Base-by-base conservation (phyloP, 2,888 invertebrate species). In the Phaonia tiefii region DNA sequence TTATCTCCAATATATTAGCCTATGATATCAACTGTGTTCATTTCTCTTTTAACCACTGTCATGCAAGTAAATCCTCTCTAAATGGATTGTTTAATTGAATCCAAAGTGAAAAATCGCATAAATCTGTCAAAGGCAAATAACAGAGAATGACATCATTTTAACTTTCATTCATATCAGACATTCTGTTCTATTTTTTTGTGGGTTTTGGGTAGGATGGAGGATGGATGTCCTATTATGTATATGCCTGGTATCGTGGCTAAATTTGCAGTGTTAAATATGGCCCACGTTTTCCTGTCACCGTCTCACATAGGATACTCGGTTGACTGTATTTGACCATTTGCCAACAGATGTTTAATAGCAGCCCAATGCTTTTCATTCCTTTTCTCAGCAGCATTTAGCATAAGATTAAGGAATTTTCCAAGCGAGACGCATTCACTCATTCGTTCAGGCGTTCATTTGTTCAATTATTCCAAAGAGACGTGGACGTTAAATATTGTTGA, bases 211-310 rank as follows among this genome's bases (percentile, higher is more conserved):
- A 20, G 51, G 5, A 4, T 10, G 51, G 22, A 2, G 22, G 8
- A 20, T 51, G 56, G 39, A 22, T 42, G 22, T 17, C 42, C 42
- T 31, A 63, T 63, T 42, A 1, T 63, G 42, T 60, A 39, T 60
- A 26, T 17, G 8, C 22, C 25, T 25, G n/a, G 11, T 44, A 25
- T 56, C 56, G 31, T 31, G 5, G 11, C 54, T 31, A 3, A 31
- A 5, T 31, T 31, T 13, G 13, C 56, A 25, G 56, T 15, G 26
- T 20, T 42, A 15, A 31, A 31, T 22, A 25, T 72, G 67, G 69
- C 79, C 79, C 81, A 81, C 81, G 79, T 79, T 75, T 81, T 81
- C 67, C 81, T 78, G 81, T 67, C 78, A 71, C 70, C 66, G 71
- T 22, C 8, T 3, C 31, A 31, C 25, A 25, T 37, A 11, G 10